Conservation (phyloP, 2,797 vertebrate species). For the Tympanoctomys barrerae region DNA sequence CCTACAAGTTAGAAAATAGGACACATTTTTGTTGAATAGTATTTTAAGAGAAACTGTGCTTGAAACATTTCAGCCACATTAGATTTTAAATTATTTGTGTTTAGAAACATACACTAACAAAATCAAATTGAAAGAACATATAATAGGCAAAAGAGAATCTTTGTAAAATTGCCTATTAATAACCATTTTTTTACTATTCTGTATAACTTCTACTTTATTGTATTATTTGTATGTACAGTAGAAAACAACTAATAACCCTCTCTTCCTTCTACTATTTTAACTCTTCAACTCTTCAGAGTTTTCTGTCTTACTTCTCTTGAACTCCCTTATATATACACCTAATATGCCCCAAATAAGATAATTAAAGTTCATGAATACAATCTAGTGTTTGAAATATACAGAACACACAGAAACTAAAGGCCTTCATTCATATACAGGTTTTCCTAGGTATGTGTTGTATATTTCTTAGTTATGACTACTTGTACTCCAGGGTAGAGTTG, state of each 20-base stretch:
- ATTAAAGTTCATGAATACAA: neutral
- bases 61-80: slow-evolving; percentile 7
- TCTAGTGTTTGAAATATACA: neutral
- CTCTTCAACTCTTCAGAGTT: neutral
- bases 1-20: slow-evolving; percentile 30
- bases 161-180: slow-evolving; percentile 24
- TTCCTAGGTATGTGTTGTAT: neutral
- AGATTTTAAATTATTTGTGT: neutral
- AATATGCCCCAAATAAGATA: neutral
- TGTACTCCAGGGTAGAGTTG: neutral
- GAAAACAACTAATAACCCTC: neutral
- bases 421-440: neutral
- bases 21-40: neutral
- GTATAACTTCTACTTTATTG: neutral
- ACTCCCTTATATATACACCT: neutral
- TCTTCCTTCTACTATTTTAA: neutral
- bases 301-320: neutral
- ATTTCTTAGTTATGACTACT: neutral
- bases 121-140: slow-evolving; percentile 5
- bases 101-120: neutral
- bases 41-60: slow-evolving; percentile 36
- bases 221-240: slow-evolving; percentile 5
- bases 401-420: neutral
- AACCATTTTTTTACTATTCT: neutral
- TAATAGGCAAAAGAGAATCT: neutral